phyloP scores from a whole-genome alignment of 2,113 vertebrate species.

The Camarhynchus parvulus region DNA sequence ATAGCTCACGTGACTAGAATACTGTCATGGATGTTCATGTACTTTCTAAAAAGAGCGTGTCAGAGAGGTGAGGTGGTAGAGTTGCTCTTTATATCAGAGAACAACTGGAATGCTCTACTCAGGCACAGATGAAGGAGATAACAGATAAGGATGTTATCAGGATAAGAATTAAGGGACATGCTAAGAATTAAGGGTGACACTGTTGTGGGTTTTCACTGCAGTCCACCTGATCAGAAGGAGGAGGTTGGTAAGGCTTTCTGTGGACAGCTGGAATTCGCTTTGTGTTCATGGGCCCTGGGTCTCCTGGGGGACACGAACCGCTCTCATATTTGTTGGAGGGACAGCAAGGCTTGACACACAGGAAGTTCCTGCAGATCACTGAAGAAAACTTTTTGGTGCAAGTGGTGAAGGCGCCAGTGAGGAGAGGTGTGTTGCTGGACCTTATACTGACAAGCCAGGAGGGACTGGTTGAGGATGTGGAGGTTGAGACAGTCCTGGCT shows the following conservation, averaged over 20 bases:
- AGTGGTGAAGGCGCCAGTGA: not conserved
- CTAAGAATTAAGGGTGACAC: not conserved
- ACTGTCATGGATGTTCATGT: not conserved
- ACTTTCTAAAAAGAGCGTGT: not conserved
- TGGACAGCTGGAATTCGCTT: not conserved
- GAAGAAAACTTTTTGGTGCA: not conserved
- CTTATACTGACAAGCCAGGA: not conserved
- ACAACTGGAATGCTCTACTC: not conserved
- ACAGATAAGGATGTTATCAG: not conserved
- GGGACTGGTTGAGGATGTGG: not conserved
- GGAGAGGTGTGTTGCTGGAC: not conserved
- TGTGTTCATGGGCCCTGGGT: accelerated
- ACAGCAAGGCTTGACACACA: too few species aligned
- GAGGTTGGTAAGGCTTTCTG: not conserved
- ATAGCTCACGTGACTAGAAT: not conserved
- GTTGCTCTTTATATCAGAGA: not conserved
- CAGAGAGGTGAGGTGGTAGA: not conserved
- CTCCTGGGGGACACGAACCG: not conserved
- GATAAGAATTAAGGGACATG: not conserved
- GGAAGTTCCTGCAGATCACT: not conserved
- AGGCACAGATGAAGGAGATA: accelerated
- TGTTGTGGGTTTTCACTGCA: not conserved
- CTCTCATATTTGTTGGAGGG: too few species aligned
- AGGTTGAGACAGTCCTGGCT: not conserved
- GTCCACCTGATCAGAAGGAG: not conserved